These are phyloP conservation scores for Caenorhabditis becei DNA, from an alignment of 2,888 invertebrate genomes.

Conservation along the genomic window DNA sequence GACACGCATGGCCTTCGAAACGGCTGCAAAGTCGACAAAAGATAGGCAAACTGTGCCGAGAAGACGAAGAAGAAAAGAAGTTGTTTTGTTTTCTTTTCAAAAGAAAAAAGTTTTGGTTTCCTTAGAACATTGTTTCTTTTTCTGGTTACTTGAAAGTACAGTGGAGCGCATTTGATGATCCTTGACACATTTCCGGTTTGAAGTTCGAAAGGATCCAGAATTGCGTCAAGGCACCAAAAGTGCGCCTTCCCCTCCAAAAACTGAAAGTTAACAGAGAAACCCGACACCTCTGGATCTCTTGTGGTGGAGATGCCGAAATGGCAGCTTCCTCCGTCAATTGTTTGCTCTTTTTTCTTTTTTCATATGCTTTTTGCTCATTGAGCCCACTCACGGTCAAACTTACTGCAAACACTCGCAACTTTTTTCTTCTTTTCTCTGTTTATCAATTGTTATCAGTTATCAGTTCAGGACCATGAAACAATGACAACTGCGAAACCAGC, in stretches of 20 bases:
- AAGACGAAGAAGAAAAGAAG: background rate
- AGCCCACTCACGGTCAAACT: slow-evolving; percentile 12
- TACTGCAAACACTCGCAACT: slow-evolving; percentile 21
- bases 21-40: slow-evolving; percentile 45
- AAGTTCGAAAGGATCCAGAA: no score
- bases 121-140: no score
- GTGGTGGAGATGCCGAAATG: slow-evolving; percentile 22
- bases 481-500: slow-evolving; percentile 15
- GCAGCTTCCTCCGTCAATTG: slow-evolving; percentile 15
- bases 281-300: background rate
- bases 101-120: no score
- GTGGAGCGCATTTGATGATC: background rate
- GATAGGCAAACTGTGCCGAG: slow-evolving; percentile 41
- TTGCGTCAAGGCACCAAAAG: no score
- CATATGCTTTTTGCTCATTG: slow-evolving; percentile 38
- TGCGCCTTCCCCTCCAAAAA: background rate
- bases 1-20: slow-evolving; percentile 50
- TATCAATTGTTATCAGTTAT: slow-evolving; percentile 9
- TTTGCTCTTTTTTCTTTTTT: slow-evolving; percentile 38
- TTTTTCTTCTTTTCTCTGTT: slow-evolving; percentile 14
- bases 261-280: background rate
- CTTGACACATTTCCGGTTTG: background rate
- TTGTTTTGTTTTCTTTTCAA: slow-evolving; percentile 20
- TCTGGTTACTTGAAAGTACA: no score
- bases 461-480: slow-evolving; percentile 17